phyloP scores from a whole-genome alignment of 2,797 vertebrate genomes.

The Allobates femoralis region DNA sequence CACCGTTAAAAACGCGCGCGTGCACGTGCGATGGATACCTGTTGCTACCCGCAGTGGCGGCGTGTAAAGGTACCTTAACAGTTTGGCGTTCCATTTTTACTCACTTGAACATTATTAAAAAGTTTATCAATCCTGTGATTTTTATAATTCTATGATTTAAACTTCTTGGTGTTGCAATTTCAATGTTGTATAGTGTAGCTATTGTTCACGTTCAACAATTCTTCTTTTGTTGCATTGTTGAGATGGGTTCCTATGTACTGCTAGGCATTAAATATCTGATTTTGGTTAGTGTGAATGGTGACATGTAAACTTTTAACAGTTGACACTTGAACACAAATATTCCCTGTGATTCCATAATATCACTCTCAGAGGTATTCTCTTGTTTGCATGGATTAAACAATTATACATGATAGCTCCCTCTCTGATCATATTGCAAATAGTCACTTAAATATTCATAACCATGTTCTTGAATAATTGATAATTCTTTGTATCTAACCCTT shows the following conservation, averaged over 20 bases:
- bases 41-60: too few species aligned
- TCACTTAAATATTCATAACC: slow-evolving; percentile 69
- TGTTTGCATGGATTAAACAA: slow-evolving; percentile 32
- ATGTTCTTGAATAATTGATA: slow-evolving; percentile 72
- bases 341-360: slow-evolving; percentile 34
- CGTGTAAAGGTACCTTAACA: too few species aligned
- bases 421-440: slow-evolving; percentile 62
- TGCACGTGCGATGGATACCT: too few species aligned
- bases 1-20: too few species aligned
- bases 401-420: slow-evolving; percentile 44
- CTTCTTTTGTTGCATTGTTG: neutral
- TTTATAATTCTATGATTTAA: too few species aligned
- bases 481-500: slow-evolving; percentile 57
- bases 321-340: neutral
- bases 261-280: neutral
- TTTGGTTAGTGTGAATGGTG: neutral
- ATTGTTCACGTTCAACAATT: too few species aligned
- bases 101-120: too few species aligned
- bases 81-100: too few species aligned
- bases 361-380: slow-evolving; percentile 26
- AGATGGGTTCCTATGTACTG: neutral
- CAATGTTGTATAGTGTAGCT: too few species aligned
- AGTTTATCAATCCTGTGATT: too few species aligned
- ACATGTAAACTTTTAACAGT: neutral
- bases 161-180: too few species aligned